phyloP scores from a whole-genome alignment of 2,888 invertebrate genomes.

The Sarcophaga variegata region DNA sequence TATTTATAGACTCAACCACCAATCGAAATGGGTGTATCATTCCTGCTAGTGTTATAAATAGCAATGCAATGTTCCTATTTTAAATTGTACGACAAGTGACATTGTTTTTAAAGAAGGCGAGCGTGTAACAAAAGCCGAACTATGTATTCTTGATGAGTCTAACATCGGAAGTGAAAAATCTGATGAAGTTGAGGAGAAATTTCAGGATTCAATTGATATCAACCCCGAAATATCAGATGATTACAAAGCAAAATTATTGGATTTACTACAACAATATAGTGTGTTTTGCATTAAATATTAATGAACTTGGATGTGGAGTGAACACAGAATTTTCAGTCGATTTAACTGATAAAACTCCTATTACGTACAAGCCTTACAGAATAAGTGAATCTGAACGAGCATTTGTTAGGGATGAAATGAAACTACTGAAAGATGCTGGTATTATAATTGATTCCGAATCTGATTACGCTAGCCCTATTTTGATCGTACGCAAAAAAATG shows the following conservation, averaged over 20 bases:
- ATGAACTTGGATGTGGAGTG: slow-evolving; percentile 26
- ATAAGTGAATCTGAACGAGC: slow-evolving; percentile 21
- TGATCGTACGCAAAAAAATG: not conserved
- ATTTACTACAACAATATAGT: slow-evolving; percentile 2
- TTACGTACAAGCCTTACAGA: slow-evolving; percentile 18
- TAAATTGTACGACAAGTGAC: not conserved
- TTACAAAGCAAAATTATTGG: not conserved
- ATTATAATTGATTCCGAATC: slow-evolving; percentile 28
- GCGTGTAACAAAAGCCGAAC: slow-evolving; percentile 16
- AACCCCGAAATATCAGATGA: slow-evolving; percentile 12
- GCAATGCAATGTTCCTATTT: slow-evolving; percentile 11
- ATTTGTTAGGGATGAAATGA: not conserved
- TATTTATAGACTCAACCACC: slow-evolving; percentile 2
- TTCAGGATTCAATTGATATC: not conserved
- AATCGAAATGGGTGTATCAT: slow-evolving; percentile 32
- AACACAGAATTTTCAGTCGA: slow-evolving; percentile 26
- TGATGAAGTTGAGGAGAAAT: not conserved
- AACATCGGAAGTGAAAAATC: not conserved
- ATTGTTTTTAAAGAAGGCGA: slow-evolving; percentile 22
- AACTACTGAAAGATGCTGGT: slow-evolving; percentile 11
- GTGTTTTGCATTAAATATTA: slow-evolving; percentile 25
- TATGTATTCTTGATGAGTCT: slow-evolving; percentile 23
- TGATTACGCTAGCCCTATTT: slow-evolving; percentile 27
- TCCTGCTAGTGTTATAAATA: slow-evolving; percentile 16
- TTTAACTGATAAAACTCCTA: not conserved